phyloP scores from a whole-genome alignment of 2,113 vertebrate species.

The Ictalurus furcatus region DNA sequence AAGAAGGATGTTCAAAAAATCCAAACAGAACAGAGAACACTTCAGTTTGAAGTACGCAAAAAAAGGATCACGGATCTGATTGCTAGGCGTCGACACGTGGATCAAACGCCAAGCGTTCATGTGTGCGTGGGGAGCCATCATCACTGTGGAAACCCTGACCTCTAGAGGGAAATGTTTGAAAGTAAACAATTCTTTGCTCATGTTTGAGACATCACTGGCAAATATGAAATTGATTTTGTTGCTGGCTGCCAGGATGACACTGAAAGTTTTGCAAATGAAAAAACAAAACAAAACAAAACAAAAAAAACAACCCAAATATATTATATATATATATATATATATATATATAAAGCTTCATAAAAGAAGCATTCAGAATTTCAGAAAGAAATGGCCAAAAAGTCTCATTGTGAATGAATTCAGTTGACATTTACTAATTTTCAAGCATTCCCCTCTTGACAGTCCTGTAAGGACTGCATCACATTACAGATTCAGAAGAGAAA shows the following conservation, averaged over 20 bases:
- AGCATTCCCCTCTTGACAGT: constrained; percentile 57
- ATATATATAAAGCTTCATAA: neutral
- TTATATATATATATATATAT: neutral
- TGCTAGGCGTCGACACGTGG: neutral
- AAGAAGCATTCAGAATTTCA: neutral
- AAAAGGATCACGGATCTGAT: constrained; percentile 34
- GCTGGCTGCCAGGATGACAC: neutral
- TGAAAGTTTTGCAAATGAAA: neutral
- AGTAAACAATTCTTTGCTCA: neutral
- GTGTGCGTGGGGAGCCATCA: constrained; percentile 33
- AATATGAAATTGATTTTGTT: neutral
- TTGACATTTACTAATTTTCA: constrained; percentile 20
- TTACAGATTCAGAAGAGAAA: constrained; percentile 32
- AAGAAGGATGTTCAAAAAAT: constrained; percentile 17
- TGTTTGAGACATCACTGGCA: neutral
- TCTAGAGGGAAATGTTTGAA: constrained; percentile 61
- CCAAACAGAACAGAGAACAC: constrained; percentile 36
- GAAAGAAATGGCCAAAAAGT: neutral
- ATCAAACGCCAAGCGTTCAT: constrained; percentile 25
- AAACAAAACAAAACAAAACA: neutral
- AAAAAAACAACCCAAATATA: too few relatives aligned
- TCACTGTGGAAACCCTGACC: constrained; percentile 38
- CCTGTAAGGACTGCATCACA: constrained; percentile 45
- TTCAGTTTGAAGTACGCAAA: constrained; percentile 56
- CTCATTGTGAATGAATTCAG: neutral